These are phyloP conservation scores for Pantala flavescens DNA, from an alignment of 1,140 invertebrate species.

Conservation along the genomic window DNA sequence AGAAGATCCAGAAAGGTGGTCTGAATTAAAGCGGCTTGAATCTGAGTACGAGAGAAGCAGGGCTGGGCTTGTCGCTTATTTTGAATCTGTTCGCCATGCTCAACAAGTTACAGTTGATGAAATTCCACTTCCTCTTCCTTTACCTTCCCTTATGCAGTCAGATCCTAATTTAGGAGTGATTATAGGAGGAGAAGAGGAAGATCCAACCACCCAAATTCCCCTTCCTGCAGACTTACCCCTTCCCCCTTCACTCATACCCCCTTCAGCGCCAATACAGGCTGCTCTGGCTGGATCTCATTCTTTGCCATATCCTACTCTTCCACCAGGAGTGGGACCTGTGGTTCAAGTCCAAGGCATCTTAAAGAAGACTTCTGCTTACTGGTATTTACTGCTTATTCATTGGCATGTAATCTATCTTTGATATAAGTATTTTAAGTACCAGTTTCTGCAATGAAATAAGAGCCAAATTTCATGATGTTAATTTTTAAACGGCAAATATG, in stretches of 20 bases:
- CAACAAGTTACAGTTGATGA: constrained; percentile 90
- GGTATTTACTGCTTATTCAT: constrained; percentile 27
- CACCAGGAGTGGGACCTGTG: constrained; percentile 29
- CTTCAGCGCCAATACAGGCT: constrained; percentile 33
- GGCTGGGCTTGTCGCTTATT: constrained; percentile 78
- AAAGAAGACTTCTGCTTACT: constrained; percentile 59
- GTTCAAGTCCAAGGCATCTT: constrained; percentile 53
- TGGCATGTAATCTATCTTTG: constrained; percentile 4
- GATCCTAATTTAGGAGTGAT: constrained; percentile 12
- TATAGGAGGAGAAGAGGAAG: constrained; percentile 25
- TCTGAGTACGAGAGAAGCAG: constrained; percentile 86
- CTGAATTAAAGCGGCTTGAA: constrained; percentile 81
- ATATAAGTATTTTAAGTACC: background rate
- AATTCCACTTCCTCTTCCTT: constrained; percentile 68
- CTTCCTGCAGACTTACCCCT: constrained; percentile 56
- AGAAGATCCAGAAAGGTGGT: constrained; percentile 90
- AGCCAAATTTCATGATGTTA: too few relatives aligned
- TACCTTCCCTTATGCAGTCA: constrained; percentile 3
- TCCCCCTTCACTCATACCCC: constrained; percentile 36
- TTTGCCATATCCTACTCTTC: constrained; percentile 29
- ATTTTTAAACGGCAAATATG: too few relatives aligned
- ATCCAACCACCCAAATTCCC: constrained; percentile 62
- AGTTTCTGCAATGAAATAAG: too few relatives aligned
- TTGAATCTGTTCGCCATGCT: constrained; percentile 88
- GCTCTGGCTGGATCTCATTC: constrained; percentile 30